Conservation (phyloP, 2,888 invertebrate species). For the Pyralis farinalis region DNA sequence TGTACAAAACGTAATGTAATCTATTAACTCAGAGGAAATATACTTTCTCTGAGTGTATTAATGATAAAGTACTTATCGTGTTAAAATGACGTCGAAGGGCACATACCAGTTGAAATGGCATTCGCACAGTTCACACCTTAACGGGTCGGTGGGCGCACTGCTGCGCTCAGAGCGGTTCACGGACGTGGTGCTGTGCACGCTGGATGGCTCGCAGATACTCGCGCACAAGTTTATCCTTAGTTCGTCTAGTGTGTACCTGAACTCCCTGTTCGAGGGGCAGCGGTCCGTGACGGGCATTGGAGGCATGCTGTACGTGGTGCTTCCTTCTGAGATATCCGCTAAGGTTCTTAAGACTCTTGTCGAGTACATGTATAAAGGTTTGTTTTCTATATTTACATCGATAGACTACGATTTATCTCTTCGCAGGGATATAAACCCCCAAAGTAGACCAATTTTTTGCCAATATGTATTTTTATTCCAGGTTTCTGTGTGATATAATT, state of each 20-base stretch:
- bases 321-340: slow-evolving; percentile 90
- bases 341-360: slow-evolving; percentile 90
- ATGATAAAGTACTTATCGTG: no score
- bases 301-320: slow-evolving; percentile 84
- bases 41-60: no score
- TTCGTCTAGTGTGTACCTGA: slow-evolving; percentile 85
- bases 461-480: no score
- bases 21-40: no score
- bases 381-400: no score
- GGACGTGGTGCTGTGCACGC: slow-evolving; percentile 90
- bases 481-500: no score
- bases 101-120: slow-evolving; percentile 95
- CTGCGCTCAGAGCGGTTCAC: slow-evolving; percentile 90
- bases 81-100: slow-evolving; percentile 83
- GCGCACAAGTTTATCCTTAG: slow-evolving; percentile 93
- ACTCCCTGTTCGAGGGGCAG: slow-evolving; percentile 70
- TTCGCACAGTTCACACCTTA: slow-evolving; percentile 90
- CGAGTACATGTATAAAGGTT: slow-evolving; percentile 92
- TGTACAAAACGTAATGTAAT: no score
- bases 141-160: slow-evolving; percentile 89
- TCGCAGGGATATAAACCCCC: no score
- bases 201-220: slow-evolving; percentile 89
- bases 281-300: slow-evolving; percentile 67
- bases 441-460: no score
- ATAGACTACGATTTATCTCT: no score